These are phyloP conservation scores for Parotia lawesii DNA, from an alignment of 2,113 vertebrate species.

Conservation along the genomic window DNA sequence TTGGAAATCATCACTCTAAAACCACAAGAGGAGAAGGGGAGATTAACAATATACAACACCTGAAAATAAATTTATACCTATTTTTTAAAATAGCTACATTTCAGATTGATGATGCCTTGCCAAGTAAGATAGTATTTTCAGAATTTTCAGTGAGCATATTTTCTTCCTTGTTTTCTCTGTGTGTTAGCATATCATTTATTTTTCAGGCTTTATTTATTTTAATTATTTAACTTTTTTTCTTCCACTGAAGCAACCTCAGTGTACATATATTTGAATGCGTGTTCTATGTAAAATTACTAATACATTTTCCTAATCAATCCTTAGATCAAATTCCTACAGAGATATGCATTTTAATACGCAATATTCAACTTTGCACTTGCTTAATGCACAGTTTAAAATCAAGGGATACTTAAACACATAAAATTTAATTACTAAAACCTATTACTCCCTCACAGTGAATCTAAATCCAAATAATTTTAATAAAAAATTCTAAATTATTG, in stretches of 20 bases:
- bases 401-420: background rate
- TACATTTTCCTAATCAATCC: background rate
- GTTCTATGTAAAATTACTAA: background rate
- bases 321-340: background rate
- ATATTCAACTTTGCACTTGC: background rate
- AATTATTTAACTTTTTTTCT: background rate
- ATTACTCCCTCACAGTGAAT: background rate
- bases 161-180: background rate
- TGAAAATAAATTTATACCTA: background rate
- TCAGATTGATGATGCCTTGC: background rate
- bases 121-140: background rate
- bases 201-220: background rate
- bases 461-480: background rate
- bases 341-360: background rate
- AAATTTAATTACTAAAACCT: background rate
- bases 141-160: background rate
- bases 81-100: background rate
- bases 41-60: background rate
- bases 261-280: accelerated
- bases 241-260: background rate
- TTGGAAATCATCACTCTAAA: background rate
- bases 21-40: background rate
- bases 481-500: background rate
- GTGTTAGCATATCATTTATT: background rate
- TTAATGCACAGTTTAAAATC: background rate